A percentile compares a stretch with the other conserved stretches of the same genome.
These are phyloP conservation scores for Carpatolechia fugitivella DNA, from an alignment of 2,888 invertebrate genomes.

Conservation along the genomic window DNA sequence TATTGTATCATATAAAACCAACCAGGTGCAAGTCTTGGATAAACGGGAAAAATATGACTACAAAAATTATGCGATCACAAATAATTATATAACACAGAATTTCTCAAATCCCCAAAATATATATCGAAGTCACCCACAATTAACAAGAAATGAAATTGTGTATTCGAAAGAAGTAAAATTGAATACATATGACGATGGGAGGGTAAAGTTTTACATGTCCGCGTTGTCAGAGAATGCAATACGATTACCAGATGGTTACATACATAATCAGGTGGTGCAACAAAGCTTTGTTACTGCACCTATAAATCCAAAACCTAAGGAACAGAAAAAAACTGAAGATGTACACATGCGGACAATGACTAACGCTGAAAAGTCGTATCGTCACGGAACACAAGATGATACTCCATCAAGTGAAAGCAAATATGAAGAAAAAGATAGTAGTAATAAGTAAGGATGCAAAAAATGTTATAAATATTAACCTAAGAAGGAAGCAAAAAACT, in stretches of 20 bases:
- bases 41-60: conserved; percentile 51
- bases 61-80: conserved; percentile 47
- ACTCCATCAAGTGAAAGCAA: background rate
- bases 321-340: conserved; percentile 27
- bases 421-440: conserved; percentile 12
- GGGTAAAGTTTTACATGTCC: conserved; percentile 43
- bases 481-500: conserved; percentile 26
- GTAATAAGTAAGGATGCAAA: background rate
- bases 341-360: conserved; percentile 26
- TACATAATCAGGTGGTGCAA: conserved; percentile 16
- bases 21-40: background rate
- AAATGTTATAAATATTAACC: background rate
- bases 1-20: background rate
- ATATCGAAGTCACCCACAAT: conserved; percentile 32
- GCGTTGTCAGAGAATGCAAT: conserved; percentile 35
- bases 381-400: conserved; percentile 20
- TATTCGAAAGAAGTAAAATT: conserved; percentile 35
- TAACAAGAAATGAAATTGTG: conserved; percentile 28
- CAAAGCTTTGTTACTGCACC: conserved; percentile 20
- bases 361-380: conserved; percentile 14
- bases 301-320: conserved; percentile 24
- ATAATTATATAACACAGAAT: conserved; percentile 36
- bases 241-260: conserved; percentile 11
- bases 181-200: conserved; percentile 38
- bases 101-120: conserved; percentile 35